Conservation (phyloP, 30 jellyfish, hydroid and myxozoan species). For the Morbakka virulenta region DNA sequence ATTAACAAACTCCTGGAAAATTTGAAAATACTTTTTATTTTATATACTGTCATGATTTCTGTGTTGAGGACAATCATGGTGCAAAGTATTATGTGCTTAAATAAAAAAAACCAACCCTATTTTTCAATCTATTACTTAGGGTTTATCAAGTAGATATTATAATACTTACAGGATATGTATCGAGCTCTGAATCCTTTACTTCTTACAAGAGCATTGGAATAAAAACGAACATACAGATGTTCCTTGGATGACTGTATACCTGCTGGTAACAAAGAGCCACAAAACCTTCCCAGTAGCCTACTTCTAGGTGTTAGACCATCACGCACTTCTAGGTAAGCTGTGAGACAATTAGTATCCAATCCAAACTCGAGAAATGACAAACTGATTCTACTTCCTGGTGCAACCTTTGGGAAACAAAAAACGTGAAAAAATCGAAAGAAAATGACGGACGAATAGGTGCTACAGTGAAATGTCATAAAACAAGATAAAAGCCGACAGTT, state of each 20-base stretch:
- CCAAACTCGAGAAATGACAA: slow-evolving; percentile 42
- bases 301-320: slow-evolving; percentile 40
- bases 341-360: slow-evolving; percentile 13
- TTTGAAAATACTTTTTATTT: too few relatives aligned
- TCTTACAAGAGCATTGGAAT: slow-evolving; percentile 23
- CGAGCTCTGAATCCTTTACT: slow-evolving; percentile 52
- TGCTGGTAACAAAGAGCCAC: slow-evolving; percentile 60
- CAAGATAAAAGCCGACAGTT: too few relatives aligned
- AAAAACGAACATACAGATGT: slow-evolving; percentile 37
- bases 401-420: slow-evolving; percentile 9
- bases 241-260: slow-evolving; percentile 39
- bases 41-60: too few relatives aligned
- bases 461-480: too few relatives aligned
- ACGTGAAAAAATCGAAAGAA: too few relatives aligned
- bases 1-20: too few relatives aligned
- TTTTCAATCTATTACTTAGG: too few relatives aligned
- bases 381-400: slow-evolving; percentile 54
- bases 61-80: too few relatives aligned
- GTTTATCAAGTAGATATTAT: too few relatives aligned
- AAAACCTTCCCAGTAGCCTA: slow-evolving; percentile 39
- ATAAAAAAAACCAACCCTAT: too few relatives aligned
- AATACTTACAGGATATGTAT: slow-evolving; percentile 46
- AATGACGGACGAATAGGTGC: too few relatives aligned
- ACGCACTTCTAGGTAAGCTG: slow-evolving; percentile 37
- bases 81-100: too few relatives aligned